Conservation (phyloP, 2,113 vertebrate genomes). For the Pimephales promelas region DNA sequence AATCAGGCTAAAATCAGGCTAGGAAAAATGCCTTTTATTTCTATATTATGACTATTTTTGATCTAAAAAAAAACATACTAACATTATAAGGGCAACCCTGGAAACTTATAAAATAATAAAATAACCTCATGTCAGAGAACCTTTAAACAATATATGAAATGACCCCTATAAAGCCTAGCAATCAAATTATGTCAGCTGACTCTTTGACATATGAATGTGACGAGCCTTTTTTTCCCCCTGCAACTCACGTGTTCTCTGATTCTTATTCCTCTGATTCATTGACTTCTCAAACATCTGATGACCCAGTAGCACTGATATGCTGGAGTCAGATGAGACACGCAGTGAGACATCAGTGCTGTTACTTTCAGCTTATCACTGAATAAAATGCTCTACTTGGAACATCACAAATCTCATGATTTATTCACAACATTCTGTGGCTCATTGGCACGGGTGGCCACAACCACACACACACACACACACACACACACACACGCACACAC, state of each 20-base stretch:
- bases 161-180: neutral
- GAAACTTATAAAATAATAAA: too few species aligned
- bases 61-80: too few species aligned
- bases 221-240: too few species aligned
- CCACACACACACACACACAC: conserved; percentile 41
- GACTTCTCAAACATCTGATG: neutral
- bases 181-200: neutral
- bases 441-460: conserved; percentile 41
- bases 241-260: neutral
- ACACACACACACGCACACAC: conserved; percentile 32
- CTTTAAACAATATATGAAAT: too few species aligned
- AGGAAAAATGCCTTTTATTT: too few species aligned
- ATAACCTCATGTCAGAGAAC: too few species aligned
- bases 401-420: conserved; percentile 65
- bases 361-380: conserved; percentile 45
- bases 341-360: conserved; percentile 14
- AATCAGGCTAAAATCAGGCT: too few species aligned
- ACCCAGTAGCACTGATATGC: conserved; percentile 38
- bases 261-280: neutral
- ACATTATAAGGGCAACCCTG: too few species aligned
- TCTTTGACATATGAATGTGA: neutral
- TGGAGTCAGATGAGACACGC: conserved; percentile 2
- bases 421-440: conserved; percentile 63
- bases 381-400: conserved; percentile 60
- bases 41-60: too few species aligned